Conservation (phyloP, 1,140 invertebrate species). For the Ruditapes philippinarum region DNA sequence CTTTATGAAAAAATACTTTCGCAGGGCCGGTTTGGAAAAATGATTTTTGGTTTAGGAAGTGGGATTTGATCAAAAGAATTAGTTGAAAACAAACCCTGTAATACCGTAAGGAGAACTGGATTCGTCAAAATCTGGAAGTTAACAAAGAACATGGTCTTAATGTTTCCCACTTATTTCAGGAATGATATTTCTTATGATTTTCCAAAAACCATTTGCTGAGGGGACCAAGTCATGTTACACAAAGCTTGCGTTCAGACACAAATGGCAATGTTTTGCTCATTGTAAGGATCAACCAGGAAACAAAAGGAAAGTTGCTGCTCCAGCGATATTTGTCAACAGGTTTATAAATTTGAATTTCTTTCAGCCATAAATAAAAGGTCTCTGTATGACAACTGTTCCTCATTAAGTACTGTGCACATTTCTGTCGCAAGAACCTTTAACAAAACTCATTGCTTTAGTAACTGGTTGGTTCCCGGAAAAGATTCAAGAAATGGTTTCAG, state of each 20-base stretch:
- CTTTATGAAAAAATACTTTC: constrained; percentile 67
- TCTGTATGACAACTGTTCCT: no score
- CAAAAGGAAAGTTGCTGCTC: constrained; percentile 88
- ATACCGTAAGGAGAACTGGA: constrained; percentile 41
- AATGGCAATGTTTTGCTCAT: constrained; percentile 95
- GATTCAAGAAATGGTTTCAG: no score
- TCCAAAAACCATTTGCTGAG: no score
- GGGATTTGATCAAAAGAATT: constrained; percentile 92
- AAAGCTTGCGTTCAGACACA: constrained; percentile 93
- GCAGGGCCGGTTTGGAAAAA: constrained; percentile 69
- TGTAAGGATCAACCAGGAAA: constrained; percentile 91
- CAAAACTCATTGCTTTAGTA: no score
- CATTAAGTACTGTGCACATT: no score
- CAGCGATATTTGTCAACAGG: no score
- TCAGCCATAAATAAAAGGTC: no score
- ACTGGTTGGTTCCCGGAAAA: no score
- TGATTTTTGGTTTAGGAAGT: constrained; percentile 92
- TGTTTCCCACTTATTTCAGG: constrained; percentile 95
- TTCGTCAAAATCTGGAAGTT: constrained; percentile 72
- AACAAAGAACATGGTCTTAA: constrained; percentile 94
- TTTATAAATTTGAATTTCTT: no score
- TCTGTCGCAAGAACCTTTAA: no score
- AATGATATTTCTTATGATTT: constrained; percentile 95
- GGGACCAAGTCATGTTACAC: constrained; percentile 91
- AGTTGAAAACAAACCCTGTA: constrained; percentile 90